Percentiles rank a stretch among this genome's conserved stretches.
phyloP scores from a whole-genome alignment of 64 coral and sea anemone genomes.

The Porites australiensis region DNA sequence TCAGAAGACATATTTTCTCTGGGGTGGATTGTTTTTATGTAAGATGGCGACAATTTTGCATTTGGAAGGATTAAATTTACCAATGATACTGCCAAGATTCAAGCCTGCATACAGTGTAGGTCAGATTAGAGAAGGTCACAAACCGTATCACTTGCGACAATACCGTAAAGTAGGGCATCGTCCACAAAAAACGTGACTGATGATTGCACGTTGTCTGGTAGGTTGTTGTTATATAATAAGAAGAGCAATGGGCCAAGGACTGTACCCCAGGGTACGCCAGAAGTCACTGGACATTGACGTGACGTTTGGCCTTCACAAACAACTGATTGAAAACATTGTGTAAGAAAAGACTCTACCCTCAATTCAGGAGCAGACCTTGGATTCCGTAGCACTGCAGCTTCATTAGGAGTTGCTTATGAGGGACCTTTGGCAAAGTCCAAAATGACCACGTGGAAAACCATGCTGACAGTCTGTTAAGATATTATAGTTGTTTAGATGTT shows the following conservation, averaged over 20 bases:
- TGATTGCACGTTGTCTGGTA: not conserved
- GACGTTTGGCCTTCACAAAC: not conserved
- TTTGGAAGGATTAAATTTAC: constrained; percentile 39
- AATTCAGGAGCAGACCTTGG: constrained; percentile 6
- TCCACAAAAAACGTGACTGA: not conserved
- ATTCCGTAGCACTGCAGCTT: constrained; percentile 45
- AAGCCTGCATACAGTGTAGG: not conserved
- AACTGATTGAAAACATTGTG: not conserved
- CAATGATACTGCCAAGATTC: constrained; percentile 28
- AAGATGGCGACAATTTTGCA: constrained; percentile 17
- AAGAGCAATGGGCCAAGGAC: constrained; percentile 26
- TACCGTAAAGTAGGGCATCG: constrained; percentile 39
- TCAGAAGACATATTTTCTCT: not conserved
- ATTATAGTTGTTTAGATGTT: constrained; percentile 43
- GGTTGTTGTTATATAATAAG: constrained; percentile 43
- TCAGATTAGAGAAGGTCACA: not conserved
- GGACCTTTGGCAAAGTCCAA: constrained; percentile 9
- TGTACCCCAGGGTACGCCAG: constrained; percentile 17
- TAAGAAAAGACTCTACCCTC: not conserved
- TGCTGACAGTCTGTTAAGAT: constrained; percentile 55
- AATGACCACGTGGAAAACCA: constrained; percentile 48
- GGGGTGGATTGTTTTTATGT: not conserved
- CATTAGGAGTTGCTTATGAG: not conserved
- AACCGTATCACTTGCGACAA: not conserved
- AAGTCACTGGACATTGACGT: constrained; percentile 19